A percentile compares a stretch with the other conserved stretches of the same genome.
phyloP scores from a whole-genome alignment of 2,888 invertebrate species.

The Drosophila macrothrix region DNA sequence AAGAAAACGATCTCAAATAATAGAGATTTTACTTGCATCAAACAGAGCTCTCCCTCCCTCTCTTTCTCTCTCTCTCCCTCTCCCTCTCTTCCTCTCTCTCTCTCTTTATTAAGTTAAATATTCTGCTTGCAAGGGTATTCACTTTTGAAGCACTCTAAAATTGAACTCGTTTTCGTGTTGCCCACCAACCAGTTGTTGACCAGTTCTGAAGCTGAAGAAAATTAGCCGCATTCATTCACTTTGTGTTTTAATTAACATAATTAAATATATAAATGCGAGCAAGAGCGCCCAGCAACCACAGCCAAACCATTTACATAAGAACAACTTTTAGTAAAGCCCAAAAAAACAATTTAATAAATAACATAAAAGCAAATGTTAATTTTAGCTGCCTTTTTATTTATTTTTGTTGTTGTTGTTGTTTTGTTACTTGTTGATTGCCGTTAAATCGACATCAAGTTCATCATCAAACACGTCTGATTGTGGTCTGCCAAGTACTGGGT shows the following conservation, averaged over 20 bases:
- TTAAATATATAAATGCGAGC: conserved; percentile 74
- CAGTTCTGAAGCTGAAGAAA: conserved; percentile 35
- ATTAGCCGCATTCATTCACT: conserved; percentile 29
- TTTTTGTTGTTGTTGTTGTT: conserved; percentile 6
- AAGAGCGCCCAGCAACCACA: conserved; percentile 35
- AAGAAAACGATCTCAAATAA: no score
- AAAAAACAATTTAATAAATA: neutral
- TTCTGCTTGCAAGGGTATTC: conserved; percentile 5
- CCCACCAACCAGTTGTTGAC: conserved; percentile 11
- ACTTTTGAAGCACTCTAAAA: neutral
- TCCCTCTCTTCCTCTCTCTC: no score
- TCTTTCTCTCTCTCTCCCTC: no score
- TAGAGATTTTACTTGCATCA: neutral
- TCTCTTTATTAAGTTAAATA: neutral
- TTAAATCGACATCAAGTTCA: conserved; percentile 72
- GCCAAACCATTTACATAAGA: conserved; percentile 66
- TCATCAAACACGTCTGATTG: conserved; percentile 71
- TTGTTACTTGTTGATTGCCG: conserved; percentile 42
- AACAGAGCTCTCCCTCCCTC: neutral
- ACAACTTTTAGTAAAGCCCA: conserved; percentile 71
- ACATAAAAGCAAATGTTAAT: conserved; percentile 7
- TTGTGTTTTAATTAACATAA: conserved; percentile 67
- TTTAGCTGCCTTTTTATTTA: neutral
- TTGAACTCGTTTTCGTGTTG: conserved; percentile 1
- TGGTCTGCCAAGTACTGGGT: conserved; percentile 4